These are phyloP conservation scores for Anseranas semipalmata DNA, from an alignment of 2,113 vertebrate genomes.

Conservation along the genomic window DNA sequence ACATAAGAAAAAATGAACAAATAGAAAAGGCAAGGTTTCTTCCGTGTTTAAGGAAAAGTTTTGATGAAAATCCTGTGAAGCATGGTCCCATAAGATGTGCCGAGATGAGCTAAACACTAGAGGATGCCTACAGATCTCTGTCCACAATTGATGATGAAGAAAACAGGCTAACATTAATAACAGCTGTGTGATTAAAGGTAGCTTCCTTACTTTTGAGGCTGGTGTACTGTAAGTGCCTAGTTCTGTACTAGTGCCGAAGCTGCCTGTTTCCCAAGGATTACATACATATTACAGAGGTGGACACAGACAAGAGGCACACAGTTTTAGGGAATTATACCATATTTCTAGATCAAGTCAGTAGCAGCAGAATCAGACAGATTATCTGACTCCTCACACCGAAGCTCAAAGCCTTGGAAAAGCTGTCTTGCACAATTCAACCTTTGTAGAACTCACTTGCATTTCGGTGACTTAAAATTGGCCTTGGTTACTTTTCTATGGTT, in stretches of 20 bases:
- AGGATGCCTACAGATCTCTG: not conserved
- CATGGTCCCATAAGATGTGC: not conserved
- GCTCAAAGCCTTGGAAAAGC: not conserved
- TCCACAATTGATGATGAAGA: not conserved
- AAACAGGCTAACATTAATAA: not conserved
- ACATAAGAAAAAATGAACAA: not conserved
- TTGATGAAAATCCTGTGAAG: not conserved
- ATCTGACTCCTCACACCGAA: not conserved
- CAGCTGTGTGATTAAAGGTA: not conserved
- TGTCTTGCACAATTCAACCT: not conserved
- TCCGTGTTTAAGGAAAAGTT: not conserved
- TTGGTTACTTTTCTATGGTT: not conserved
- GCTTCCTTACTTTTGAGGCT: not conserved
- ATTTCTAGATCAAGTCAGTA: not conserved
- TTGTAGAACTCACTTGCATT: not conserved
- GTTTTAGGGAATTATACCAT: not conserved
- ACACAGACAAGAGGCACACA: not conserved
- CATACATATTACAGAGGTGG: not conserved
- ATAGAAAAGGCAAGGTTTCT: not conserved
- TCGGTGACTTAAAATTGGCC: not conserved
- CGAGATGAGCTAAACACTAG: not conserved
- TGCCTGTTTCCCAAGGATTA: not conserved
- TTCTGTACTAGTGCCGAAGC: not conserved
- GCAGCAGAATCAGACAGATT: not conserved
- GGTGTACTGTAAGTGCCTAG: not conserved